phyloP scores from a whole-genome alignment of 2,113 vertebrate genomes.

The Sula dactylatra region DNA sequence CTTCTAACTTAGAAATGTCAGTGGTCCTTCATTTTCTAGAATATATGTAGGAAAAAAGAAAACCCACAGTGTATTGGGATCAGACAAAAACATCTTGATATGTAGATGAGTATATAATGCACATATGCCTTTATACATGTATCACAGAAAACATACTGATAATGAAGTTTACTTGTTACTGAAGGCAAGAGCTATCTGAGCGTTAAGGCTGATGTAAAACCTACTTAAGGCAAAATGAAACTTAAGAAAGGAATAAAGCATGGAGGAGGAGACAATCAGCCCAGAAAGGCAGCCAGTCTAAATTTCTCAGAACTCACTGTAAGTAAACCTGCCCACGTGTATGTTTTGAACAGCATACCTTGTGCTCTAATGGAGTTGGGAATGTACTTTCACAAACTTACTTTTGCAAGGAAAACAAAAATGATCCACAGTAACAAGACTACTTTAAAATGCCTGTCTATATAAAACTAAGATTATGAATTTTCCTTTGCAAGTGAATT shows the following conservation, averaged over 20 bases:
- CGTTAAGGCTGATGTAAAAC: constrained; percentile 3
- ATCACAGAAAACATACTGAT: neutral
- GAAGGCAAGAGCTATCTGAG: neutral
- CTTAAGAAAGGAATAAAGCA: neutral
- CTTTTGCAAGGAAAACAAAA: neutral
- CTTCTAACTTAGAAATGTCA: constrained; percentile 41
- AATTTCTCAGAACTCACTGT: neutral
- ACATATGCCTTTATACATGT: neutral
- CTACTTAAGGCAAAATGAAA: neutral
- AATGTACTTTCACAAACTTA: neutral
- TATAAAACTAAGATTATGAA: neutral
- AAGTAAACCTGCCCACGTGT: neutral
- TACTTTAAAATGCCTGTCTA: neutral
- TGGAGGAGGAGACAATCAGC: neutral
- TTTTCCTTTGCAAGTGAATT: neutral
- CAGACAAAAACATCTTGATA: neutral
- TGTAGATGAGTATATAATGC: neutral
- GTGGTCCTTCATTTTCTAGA: neutral
- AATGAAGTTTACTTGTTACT: neutral
- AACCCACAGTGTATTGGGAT: neutral
- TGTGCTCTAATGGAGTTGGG: neutral
- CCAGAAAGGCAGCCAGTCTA: neutral
- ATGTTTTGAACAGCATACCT: neutral
- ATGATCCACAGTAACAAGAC: neutral
- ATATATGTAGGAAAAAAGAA: constrained; percentile 6